Base-by-base conservation (phyloP, 2,888 invertebrate genomes). In the Ypsolopha scabrella region DNA sequence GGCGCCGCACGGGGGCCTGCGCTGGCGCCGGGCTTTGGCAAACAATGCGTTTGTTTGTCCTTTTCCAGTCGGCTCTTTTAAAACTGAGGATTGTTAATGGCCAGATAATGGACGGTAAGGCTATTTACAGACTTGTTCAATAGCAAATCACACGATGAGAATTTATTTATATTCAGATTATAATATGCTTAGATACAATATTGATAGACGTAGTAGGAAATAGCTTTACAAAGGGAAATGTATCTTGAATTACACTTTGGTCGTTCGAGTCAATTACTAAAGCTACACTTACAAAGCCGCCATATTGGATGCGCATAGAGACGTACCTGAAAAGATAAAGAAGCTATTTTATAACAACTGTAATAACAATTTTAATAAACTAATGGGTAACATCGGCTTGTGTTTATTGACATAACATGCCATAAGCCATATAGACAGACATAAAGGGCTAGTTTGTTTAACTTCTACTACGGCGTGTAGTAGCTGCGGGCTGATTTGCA, bases 51-150 rank as follows among this genome's bases (percentile, higher is more conserved):
- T 41, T 50, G 54, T 54, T 53, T 61, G 70, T 71, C 74, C 68
- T 68, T 70, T 70, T 58, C 64, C 65, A 41, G 37, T 62, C 60
- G 62, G 59, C 63, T 66, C 68, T 70, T 73, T 67, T 67, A 77
- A 79, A 55, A 76, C 68, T 63, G 67, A 64, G 68, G 68, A 68
- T 73, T 70, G 73, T 74, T 77, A 75, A 78, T 76, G 78, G 77
- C 75, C 74, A 72, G 38, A 13, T 48, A 48, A 37, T 37, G 48
- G 24, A 37, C 48, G 13, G 38, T 37, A n/a, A 34, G 7, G 33
- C 7, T 11, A 47, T 11, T 45, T 14, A 13, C 36, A 37, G 37
- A 43, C 43, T 43, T 39, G 38, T 38, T 24, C 24, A 4, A 38
- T 38, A 14, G 14, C 43, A 43, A 43, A 13, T 43, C 43, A 43